Conservation (phyloP, 2,888 invertebrate species). For the Cerastis rubricosa region DNA sequence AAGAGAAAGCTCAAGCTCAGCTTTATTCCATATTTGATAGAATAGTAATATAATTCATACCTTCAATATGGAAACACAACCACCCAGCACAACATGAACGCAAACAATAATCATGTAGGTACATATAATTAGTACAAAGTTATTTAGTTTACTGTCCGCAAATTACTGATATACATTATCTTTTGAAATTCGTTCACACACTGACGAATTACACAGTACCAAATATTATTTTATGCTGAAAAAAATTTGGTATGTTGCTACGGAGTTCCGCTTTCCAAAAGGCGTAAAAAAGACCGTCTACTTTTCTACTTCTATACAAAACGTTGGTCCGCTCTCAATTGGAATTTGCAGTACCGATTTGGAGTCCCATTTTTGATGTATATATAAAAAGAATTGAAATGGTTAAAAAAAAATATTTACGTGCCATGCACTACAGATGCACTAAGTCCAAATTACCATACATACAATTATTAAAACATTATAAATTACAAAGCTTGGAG, state of each 20-base stretch:
- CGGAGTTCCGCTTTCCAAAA: not conserved
- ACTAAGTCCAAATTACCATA: too few relatives aligned
- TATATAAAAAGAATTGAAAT: too few relatives aligned
- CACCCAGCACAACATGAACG: not conserved
- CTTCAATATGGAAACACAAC: conserved; percentile 7
- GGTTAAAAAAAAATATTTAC: too few relatives aligned
- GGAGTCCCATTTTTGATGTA: too few relatives aligned
- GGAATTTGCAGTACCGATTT: too few relatives aligned
- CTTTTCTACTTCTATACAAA: too few relatives aligned
- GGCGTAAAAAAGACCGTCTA: too few relatives aligned
- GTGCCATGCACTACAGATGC: too few relatives aligned
- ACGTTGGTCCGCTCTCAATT: too few relatives aligned
- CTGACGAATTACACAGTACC: conserved; percentile 1
- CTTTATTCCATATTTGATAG: not conserved
- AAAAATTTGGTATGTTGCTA: not conserved
- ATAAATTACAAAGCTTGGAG: too few relatives aligned
- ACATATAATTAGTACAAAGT: conserved; percentile 14
- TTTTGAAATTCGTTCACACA: conserved; percentile 11
- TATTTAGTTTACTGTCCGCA: conserved; percentile 14
- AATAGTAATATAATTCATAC: conserved; percentile 11
- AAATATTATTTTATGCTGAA: not conserved
- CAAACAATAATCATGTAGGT: conserved; percentile 22
- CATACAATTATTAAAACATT: too few relatives aligned
- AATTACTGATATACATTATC: conserved; percentile 41
- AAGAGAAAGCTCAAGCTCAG: not conserved